Evolutionary conservation across 2,113 vertebrate genomes (phyloP).

Genomic region (Stomatorhinus ivindoensis): DNA sequence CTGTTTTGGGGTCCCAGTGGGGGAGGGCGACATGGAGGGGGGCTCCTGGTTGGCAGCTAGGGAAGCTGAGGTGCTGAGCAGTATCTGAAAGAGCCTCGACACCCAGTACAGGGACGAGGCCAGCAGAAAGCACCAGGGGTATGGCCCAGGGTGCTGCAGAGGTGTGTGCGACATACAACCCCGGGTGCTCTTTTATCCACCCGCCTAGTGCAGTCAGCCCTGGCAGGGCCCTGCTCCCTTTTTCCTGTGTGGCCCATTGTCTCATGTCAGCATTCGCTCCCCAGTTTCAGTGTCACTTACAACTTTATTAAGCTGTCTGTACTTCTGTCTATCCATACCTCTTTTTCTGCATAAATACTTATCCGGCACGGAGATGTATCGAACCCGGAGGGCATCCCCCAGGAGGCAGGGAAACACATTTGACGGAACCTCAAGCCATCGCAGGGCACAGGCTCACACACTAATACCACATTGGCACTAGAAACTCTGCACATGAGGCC

Average conservation of each 20-base stretch:
- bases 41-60: background rate
- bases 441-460: background rate
- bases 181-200: slow-evolving; percentile 38
- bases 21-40: background rate
- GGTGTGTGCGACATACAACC: slow-evolving; percentile 24
- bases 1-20: background rate
- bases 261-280: background rate
- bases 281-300: slow-evolving; percentile 26
- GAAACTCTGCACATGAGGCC: background rate
- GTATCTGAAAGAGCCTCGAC: background rate
- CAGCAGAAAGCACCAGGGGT: background rate
- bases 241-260: background rate
- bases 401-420: background rate
- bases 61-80: background rate
- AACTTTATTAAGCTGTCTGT: slow-evolving; percentile 33
- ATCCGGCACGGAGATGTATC: background rate
- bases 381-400: background rate
- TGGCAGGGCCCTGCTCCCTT: slow-evolving; percentile 14
- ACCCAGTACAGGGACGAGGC: background rate
- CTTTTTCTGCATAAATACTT: background rate
- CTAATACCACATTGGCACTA: background rate
- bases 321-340: background rate
- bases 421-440: background rate
- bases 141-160: background rate
- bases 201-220: slow-evolving; percentile 15